Base-by-base conservation (phyloP, 2,888 invertebrate genomes). In the Calliopum simillimum region DNA sequence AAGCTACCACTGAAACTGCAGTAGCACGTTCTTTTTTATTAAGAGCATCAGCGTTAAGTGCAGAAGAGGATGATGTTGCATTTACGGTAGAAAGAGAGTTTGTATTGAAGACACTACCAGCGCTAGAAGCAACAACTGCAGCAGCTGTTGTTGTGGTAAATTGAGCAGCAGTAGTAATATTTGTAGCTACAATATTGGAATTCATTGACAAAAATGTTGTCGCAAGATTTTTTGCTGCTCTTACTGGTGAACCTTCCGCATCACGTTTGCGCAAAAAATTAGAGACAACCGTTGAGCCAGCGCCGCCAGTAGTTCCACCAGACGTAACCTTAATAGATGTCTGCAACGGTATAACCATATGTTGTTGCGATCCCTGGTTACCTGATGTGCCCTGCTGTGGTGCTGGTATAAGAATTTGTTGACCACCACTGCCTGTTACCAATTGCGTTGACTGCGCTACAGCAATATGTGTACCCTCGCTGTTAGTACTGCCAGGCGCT, bases 221-320 rank as follows among this genome's bases (percentile, higher is more conserved):
- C 4, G 81, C 87, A 59, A 91, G 85, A 85, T 91, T 91, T 81
- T 90, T 90, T 19, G 90, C 89, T 1, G 89, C 90, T 73, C 92
- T 91, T 71, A 90, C 85, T 1, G 91, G 90, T 0, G 91, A 89
- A 12, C 84, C 85, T 70, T 96, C 96, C 63, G 91, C 90, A 77
- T 96, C 96, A 49, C 97, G 89, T 87, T 97, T 97, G 71, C 97
- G 89, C 70, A 97, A 77, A 87, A 87, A 97, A 94, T 80, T 94
- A 13, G 85, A 78, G 3, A 80, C 80, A 2, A 80, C 74, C 5
- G 73, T 71, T 2, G 53, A 12, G 14, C 64, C 74, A 3, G 63
- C 67, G 33, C 70, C 69, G n/a, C n/a, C n/a, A n/a, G n/a, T n/a
- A 25, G 75, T 76, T 3, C 63, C 74, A 0, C 80, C 82, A 74